Percentiles rank a stretch among this genome's conserved stretches.
Conservation (phyloP, 2,888 invertebrate species). For the Odontocolon sp. region DNA sequence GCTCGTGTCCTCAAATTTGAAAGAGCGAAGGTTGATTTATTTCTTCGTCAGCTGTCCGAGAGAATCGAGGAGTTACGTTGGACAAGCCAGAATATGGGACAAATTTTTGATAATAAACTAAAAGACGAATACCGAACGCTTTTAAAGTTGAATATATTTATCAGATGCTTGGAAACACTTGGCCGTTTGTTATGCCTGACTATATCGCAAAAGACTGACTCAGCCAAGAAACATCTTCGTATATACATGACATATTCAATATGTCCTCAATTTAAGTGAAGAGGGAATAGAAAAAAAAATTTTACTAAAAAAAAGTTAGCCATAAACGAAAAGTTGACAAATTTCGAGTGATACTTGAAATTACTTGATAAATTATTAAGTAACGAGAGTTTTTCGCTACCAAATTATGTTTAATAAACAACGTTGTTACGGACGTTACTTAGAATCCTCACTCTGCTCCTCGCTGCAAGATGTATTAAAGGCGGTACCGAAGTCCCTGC, state of each 20-base stretch:
- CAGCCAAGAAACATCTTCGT: slow-evolving; percentile 20
- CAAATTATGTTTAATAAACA: too few relatives aligned
- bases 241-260: not conserved
- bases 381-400: too few relatives aligned
- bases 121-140: not conserved
- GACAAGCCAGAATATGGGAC: not conserved
- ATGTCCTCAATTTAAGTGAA: not conserved
- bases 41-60: slow-evolving; percentile 28
- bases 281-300: not conserved
- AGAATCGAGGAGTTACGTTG: not conserved
- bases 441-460: too few relatives aligned
- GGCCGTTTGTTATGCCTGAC: not conserved
- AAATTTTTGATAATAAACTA: slow-evolving; percentile 10
- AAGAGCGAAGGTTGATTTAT: slow-evolving; percentile 14
- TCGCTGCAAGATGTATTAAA: too few relatives aligned
- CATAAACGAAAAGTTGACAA: too few relatives aligned
- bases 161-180: not conserved
- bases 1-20: slow-evolving; percentile 28
- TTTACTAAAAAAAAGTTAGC: not conserved
- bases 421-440: too few relatives aligned
- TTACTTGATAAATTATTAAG: too few relatives aligned
- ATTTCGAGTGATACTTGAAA: too few relatives aligned
- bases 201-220: slow-evolving; percentile 15
- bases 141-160: slow-evolving; percentile 13
- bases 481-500: not conserved